A percentile compares a stretch with the other conserved stretches of the same genome.
phyloP scores from a whole-genome alignment of 1,140 invertebrate species.

The Himalopsyche phryganea region DNA sequence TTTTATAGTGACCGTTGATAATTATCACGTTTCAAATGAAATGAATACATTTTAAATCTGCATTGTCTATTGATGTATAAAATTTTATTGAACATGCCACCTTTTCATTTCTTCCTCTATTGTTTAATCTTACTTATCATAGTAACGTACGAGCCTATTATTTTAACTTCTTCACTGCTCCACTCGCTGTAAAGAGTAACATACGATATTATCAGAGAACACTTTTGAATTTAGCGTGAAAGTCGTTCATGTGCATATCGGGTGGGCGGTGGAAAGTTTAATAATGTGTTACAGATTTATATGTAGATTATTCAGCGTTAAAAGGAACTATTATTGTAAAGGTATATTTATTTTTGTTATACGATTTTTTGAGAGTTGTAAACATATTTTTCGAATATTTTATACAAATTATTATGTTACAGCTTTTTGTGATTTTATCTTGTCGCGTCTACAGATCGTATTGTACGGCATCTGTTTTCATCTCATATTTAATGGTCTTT shows the following conservation, averaged over 20 bases:
- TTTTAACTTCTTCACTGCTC: too few relatives aligned
- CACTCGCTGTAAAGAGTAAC: too few relatives aligned
- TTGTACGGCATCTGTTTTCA: slow-evolving; percentile 9
- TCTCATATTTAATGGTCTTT: slow-evolving; percentile 11
- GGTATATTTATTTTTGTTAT: background rate
- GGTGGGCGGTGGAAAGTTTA: too few relatives aligned
- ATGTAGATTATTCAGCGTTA: background rate
- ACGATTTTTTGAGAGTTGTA: slow-evolving; percentile 12
- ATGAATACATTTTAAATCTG: too few relatives aligned
- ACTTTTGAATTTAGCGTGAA: too few relatives aligned
- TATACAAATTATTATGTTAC: slow-evolving; percentile 21
- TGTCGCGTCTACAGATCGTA: slow-evolving; percentile 9
- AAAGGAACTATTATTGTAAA: background rate
- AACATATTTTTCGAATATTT: slow-evolving; percentile 28
- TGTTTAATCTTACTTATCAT: too few relatives aligned
- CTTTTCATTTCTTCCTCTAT: too few relatives aligned
- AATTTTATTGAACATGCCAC: too few relatives aligned
- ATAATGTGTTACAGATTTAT: background rate
- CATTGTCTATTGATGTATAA: too few relatives aligned
- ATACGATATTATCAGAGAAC: too few relatives aligned
- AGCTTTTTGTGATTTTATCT: slow-evolving; percentile 15
- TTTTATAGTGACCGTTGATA: slow-evolving; percentile 51
- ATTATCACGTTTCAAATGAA: slow-evolving; percentile 25
- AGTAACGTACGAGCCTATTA: too few relatives aligned
- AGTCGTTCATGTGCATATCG: too few relatives aligned